Evolutionary conservation across 2,113 vertebrate species (phyloP).

Genomic region (Muntiacus reevesi): DNA sequence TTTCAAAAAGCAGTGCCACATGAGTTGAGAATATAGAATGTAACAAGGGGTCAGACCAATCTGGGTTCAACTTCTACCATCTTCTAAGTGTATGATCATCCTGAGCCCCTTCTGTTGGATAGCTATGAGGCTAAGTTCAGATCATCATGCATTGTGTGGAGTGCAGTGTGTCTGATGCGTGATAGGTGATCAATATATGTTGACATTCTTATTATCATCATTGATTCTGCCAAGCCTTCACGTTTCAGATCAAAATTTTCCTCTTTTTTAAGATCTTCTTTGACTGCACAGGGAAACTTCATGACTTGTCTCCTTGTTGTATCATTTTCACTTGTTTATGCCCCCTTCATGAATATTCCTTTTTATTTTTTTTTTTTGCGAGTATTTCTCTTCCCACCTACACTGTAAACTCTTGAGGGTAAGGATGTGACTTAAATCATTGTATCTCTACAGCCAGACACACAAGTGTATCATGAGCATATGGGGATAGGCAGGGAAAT

Average conservation of each 20-base stretch:
- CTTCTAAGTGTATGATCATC: not conserved
- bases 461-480: not conserved
- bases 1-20: not conserved
- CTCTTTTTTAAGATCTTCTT: not conserved
- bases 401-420: not conserved
- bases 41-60: not conserved
- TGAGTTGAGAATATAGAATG: not conserved
- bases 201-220: not conserved
- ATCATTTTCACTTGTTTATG: not conserved
- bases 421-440: not conserved
- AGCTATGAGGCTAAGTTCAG: not conserved
- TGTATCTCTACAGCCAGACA: not conserved
- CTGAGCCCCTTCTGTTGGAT: not conserved
- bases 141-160: accelerated
- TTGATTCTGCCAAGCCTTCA: not conserved
- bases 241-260: not conserved
- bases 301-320: not conserved
- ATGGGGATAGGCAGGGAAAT: not conserved
- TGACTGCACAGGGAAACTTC: not conserved
- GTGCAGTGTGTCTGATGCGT: accelerated
- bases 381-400: not conserved
- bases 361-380: not conserved
- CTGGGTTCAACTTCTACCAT: not conserved
- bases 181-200: not conserved
- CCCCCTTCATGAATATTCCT: accelerated